Conservation (phyloP, 2,888 invertebrate species). For the Ochropleura leucogaster region DNA sequence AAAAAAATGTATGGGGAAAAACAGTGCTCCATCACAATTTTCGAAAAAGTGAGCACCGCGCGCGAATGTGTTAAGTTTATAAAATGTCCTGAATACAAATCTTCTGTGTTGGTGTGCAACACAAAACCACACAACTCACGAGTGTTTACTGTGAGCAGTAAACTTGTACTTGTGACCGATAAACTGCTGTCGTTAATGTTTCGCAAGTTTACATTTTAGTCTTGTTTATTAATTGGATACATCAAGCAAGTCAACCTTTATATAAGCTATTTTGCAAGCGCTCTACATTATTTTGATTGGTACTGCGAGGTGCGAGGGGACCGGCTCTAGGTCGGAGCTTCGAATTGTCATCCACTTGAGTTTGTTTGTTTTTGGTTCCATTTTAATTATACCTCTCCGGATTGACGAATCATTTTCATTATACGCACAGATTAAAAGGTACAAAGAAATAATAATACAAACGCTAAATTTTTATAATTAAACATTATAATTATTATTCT, state of each 20-base stretch:
- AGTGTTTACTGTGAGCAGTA: no score
- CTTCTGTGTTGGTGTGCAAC: no score
- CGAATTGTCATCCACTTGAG: constrained; percentile 50
- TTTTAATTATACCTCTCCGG: constrained; percentile 59
- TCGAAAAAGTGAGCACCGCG: no score
- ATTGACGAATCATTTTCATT: constrained; percentile 44
- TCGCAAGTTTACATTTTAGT: no score
- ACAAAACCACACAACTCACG: no score
- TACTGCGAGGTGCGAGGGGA: background rate
- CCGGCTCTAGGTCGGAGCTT: constrained; percentile 7
- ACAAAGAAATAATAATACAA: constrained; percentile 20
- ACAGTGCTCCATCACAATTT: no score
- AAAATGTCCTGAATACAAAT: no score
- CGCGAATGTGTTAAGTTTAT: no score
- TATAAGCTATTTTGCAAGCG: background rate
- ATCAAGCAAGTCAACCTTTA: background rate
- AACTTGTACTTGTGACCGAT: no score
- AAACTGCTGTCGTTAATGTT: no score
- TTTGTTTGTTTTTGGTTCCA: constrained; percentile 61
- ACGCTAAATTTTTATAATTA: background rate
- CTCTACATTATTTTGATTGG: constrained; percentile 5
- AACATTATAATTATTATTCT: constrained; percentile 1
- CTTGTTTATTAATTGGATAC: background rate
- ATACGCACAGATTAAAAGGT: constrained; percentile 29
- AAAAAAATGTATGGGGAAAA: no score